These are phyloP conservation scores for Xenops minutus DNA, from an alignment of 2,797 vertebrate species.

Conservation along the genomic window DNA sequence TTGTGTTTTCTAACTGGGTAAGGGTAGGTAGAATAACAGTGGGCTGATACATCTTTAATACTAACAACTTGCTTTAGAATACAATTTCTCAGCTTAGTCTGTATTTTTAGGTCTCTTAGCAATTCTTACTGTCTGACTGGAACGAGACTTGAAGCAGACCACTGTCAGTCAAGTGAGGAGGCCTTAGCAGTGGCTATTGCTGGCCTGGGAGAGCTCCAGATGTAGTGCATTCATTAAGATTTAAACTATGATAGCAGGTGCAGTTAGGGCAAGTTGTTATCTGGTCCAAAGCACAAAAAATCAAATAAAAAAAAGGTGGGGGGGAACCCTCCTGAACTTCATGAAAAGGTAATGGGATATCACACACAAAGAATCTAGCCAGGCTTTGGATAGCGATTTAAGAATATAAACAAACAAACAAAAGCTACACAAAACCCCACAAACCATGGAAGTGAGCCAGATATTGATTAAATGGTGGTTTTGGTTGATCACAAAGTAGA, in stretches of 20 bases:
- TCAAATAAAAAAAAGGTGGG: neutral
- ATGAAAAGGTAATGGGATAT: neutral
- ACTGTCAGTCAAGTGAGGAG: neutral
- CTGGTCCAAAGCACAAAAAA: neutral
- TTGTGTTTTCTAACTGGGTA: neutral
- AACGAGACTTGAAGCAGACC: neutral
- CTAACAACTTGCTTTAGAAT: neutral
- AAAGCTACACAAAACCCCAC: neutral
- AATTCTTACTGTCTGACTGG: neutral
- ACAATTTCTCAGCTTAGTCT: neutral
- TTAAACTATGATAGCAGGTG: neutral
- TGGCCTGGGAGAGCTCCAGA: neutral
- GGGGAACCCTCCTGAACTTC: accelerated
- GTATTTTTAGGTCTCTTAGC: neutral
- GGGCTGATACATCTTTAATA: neutral
- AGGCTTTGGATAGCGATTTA: neutral
- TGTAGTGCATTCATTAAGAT: neutral
- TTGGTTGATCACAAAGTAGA: neutral
- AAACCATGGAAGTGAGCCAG: neutral
- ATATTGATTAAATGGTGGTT: neutral
- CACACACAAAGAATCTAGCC: neutral
- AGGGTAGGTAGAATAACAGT: neutral
- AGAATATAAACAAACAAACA: neutral
- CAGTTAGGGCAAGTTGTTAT: neutral
- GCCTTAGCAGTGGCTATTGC: neutral